Base-by-base conservation (phyloP, 2,888 invertebrate genomes). In the Laspeyria flexula region DNA sequence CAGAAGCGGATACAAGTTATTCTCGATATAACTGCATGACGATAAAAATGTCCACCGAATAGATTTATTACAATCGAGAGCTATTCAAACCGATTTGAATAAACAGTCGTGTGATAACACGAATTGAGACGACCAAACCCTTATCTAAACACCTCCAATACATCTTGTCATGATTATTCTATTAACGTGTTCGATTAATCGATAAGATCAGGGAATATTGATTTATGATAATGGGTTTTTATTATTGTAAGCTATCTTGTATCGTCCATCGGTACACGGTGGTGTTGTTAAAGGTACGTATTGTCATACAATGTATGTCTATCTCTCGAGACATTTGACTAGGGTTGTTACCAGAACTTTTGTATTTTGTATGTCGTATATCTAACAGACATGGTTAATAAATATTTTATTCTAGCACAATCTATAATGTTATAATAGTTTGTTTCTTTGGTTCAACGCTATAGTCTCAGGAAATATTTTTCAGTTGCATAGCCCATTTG, bases 31-130 rank as follows among this genome's bases (percentile, higher is more conserved):
- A n/a, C n/a, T n/a, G n/a, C n/a, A n/a, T 53, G 65, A 44, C 81
- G 80, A 87, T 88, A 88, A 88, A 88, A 86, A 79, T 77, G 84
- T 86, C 83, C 59, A 60, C 56, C 64, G 67, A 67, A 68, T 74
- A 81, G 86, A 89, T 88, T 86, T 88, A 90, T 86, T 78, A 86
- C 82, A 75, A 79, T 81, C 82, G 69, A 81, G 80, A 79, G 71
- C 79, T 75, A 85, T 86, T 81, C 72, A 72, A 60, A 70, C 59
- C 77, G 77, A 84, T 86, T 85, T 83, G 78, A 85, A 87, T 86
- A 84, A 86, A 88, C 79, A 79, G 70, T 60, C 82, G 82, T 81
- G 83, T 81, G 83, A 80, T 72, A 67, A 72, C 63, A 59, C 60
- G 67, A 66, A 78, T 77, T 73, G 75, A 79, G 71, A 73, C 55